Evolutionary conservation across 1,140 invertebrate genomes (phyloP), one percentile per base, ranked within the genome.

Genomic region (Alviniconcha marisindica): DNA sequence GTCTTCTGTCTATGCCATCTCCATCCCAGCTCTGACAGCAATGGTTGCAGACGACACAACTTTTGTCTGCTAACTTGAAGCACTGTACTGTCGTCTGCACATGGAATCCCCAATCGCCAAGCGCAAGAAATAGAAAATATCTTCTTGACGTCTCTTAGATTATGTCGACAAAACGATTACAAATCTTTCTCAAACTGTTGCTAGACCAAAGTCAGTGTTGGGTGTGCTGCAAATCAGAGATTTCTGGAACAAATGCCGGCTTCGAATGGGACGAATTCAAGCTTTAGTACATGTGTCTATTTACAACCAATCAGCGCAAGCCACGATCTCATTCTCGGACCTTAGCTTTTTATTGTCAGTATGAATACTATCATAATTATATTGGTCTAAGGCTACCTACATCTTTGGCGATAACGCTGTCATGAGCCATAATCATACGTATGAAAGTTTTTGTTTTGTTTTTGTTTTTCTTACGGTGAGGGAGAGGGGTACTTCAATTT

Each of bases 241-340:
- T 31, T n/a, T 31, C 60, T 63, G 21, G 44, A 48, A 63, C 7
- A 63, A 63, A 31, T 31, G 24, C 21, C 60, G 60, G 21, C 28
- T 63, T 24, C 28, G 7, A n/a, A 31, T 14, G 10, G 60, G 28
- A n/a, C 10, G 7, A 31, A 12, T 63, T 31, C 10, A 63, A 63
- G 60, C 24, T 24, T 63, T 24, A 63, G 28, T 24, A 63, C 60
- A 31, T 63, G 60, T 63, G 60, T 10, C 60, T 76, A 76, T 76
- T 51, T 76, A 44, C 73, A 76, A 76, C 73, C 73, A 76, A 76
- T 76, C 73, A 51, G 44, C 18, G 33, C n/a, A 31, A n/a, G 73
- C 73, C 73, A 76, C 73, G 73, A 76, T 51, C 73, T 44, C 73
- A 24, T 76, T 40, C 73, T 44, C 73, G 73, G 73, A 31, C 40